These are phyloP conservation scores for Echinops telfairi DNA, from an alignment of 2,113 vertebrate species.

Conservation along the genomic window DNA sequence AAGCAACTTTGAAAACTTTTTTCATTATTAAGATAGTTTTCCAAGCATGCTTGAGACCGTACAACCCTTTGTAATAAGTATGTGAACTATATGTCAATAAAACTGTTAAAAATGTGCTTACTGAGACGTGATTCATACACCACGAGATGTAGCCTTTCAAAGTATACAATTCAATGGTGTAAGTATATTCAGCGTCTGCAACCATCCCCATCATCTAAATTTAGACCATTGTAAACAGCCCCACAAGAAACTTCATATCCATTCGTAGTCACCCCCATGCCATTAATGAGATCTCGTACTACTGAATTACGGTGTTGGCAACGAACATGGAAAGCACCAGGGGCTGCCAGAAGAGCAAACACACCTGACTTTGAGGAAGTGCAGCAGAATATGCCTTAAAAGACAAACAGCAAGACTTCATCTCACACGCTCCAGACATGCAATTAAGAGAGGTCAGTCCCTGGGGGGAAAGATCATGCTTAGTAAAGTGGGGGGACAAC, in stretches of 20 bases:
- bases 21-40: neutral
- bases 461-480: too few species aligned
- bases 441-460: too few species aligned
- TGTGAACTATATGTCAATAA: too few species aligned
- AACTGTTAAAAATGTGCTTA: neutral
- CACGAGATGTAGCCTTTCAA: neutral
- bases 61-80: too few species aligned
- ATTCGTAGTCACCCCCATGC: neutral
- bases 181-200: neutral
- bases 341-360: too few species aligned
- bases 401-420: too few species aligned
- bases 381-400: too few species aligned
- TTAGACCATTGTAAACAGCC: constrained; percentile 4
- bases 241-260: neutral
- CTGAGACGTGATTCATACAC: neutral
- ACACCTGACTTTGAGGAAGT: too few species aligned
- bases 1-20: neutral
- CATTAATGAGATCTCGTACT: neutral
- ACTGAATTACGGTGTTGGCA: too few species aligned
- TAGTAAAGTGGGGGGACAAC: too few species aligned
- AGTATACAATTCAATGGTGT: neutral
- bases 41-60: neutral
- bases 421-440: too few species aligned
- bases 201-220: neutral
- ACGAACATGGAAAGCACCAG: too few species aligned